Conservation (phyloP, 2,113 vertebrate species). For the Nipponia nippon region DNA sequence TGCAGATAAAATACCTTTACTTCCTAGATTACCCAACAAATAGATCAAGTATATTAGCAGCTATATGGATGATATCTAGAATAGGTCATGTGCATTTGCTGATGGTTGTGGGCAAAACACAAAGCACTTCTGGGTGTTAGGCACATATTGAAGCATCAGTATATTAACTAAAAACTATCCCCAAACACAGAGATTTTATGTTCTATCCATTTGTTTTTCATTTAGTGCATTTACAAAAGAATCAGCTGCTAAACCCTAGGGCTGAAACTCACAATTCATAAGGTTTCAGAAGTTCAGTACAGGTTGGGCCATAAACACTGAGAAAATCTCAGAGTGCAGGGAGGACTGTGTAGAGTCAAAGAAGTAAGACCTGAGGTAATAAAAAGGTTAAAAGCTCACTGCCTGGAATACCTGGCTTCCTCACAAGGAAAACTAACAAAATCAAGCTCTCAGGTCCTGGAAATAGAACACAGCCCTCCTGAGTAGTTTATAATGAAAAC, state of each 20-base stretch:
- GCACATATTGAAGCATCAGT: neutral
- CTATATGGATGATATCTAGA: neutral
- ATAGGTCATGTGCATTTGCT: neutral
- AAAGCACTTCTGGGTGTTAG: neutral
- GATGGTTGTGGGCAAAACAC: neutral
- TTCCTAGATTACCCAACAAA: neutral
- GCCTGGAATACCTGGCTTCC: neutral
- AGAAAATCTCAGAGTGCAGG: neutral
- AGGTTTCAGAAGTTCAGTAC: neutral
- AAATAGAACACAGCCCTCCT: neutral
- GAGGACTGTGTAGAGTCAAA: neutral
- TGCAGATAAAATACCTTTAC: neutral
- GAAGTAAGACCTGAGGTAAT: neutral
- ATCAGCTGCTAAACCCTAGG: neutral
- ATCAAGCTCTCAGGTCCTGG: neutral
- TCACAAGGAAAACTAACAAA: neutral
- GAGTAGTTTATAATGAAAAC: neutral
- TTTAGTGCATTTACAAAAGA: neutral
- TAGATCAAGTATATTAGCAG: neutral
- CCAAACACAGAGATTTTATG: neutral
- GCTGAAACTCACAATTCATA: neutral
- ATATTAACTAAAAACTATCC: neutral
- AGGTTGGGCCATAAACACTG: neutral
- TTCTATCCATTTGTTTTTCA: neutral
- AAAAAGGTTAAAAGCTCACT: neutral